Conservation (phyloP, 2,113 vertebrate genomes). For the Coryphaenoides rupestris region DNA sequence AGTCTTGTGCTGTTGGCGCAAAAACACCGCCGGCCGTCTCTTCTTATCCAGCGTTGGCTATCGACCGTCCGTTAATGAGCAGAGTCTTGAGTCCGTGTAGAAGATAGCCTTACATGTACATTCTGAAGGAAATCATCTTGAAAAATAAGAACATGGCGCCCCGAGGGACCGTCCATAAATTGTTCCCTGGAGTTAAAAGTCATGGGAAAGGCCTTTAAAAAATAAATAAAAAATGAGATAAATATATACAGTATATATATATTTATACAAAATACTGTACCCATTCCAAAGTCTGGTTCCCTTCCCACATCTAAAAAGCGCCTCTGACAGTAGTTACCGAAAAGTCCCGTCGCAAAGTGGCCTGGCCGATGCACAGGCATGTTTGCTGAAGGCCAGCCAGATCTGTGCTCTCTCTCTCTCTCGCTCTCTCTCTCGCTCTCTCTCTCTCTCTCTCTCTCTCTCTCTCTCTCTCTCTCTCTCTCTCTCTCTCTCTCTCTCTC, state of each 20-base stretch:
- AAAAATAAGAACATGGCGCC: background rate
- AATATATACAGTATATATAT: no score
- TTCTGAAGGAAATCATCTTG: conserved; percentile 15
- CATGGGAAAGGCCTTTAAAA: conserved; percentile 48
- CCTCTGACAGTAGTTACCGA: conserved; percentile 55
- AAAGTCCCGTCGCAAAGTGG: conserved; percentile 65
- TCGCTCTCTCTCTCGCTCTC: no score
- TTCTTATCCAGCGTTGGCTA: no score
- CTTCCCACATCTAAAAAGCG: conserved; percentile 56
- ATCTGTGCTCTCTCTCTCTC: conserved; percentile 50
- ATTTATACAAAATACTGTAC: conserved; percentile 19
- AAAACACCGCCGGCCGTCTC: no score
- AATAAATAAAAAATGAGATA: no score
- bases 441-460: no score
- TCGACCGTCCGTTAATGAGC: no score
- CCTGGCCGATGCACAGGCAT: conserved; percentile 60
- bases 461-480: no score
- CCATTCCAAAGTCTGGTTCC: conserved; percentile 21
- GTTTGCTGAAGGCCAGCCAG: conserved; percentile 56
- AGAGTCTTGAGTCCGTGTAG: background rate
- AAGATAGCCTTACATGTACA: conserved; percentile 34
- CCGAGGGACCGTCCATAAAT: conserved; percentile 30
- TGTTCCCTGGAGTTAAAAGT: conserved; percentile 21
- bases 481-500: no score
- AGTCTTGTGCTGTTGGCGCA: no score